These are phyloP conservation scores for Clistopyga incitator DNA, from an alignment of 2,888 invertebrate species.

Conservation along the genomic window DNA sequence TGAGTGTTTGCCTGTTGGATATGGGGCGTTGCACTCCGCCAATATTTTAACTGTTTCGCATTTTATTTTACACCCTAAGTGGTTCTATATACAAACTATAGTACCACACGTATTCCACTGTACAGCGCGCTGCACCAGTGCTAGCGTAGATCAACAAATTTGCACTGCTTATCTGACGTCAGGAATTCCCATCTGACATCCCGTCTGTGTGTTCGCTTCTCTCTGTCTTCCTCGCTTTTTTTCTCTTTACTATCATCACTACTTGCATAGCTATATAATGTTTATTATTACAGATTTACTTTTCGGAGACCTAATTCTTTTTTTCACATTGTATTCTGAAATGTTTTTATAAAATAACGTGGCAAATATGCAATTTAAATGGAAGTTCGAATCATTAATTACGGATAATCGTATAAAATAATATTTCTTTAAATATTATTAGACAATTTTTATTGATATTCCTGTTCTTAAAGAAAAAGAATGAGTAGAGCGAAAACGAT, in stretches of 20 bases:
- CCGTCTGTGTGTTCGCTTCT: conserved; percentile 35
- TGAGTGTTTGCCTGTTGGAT: conserved; percentile 54
- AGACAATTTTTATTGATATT: too few relatives aligned
- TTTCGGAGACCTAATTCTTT: background rate
- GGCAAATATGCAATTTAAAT: too few relatives aligned
- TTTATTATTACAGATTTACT: background rate
- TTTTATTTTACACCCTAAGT: conserved; percentile 28
- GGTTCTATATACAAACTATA: conserved; percentile 5
- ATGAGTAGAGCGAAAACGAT: too few relatives aligned
- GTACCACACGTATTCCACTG: background rate
- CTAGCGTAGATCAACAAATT: conserved; percentile 74
- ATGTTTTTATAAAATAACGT: background rate
- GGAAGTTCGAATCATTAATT: too few relatives aligned
- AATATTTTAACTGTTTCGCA: conserved; percentile 67
- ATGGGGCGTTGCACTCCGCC: conserved; percentile 67
- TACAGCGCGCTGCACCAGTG: conserved; percentile 19
- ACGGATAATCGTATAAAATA: too few relatives aligned
- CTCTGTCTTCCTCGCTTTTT: conserved; percentile 18
- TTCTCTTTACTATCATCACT: background rate
- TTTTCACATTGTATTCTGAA: background rate
- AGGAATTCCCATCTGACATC: conserved; percentile 58
- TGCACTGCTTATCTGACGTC: conserved; percentile 78
- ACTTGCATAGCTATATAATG: conserved; percentile 2
- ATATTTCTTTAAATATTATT: too few relatives aligned
- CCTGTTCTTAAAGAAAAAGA: too few relatives aligned